phyloP scores from a whole-genome alignment of 2,797 vertebrate species.

The Bradypus variegatus region DNA sequence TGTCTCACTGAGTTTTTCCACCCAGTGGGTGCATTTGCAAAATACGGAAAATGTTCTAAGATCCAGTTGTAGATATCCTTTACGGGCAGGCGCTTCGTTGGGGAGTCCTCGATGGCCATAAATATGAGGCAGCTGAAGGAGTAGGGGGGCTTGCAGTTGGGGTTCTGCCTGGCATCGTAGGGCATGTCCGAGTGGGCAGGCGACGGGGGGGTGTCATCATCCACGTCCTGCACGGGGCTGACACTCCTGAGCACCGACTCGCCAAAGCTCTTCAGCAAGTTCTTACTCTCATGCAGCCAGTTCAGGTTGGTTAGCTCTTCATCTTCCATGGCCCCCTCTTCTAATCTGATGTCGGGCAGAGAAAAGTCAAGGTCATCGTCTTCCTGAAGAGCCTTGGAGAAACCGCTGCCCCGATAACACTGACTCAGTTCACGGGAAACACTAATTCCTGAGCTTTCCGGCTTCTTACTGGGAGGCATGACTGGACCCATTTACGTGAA shows the following conservation, averaged over 20 bases:
- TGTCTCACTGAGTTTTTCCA: constrained; percentile 99
- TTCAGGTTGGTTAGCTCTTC: constrained; percentile 91
- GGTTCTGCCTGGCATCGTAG: constrained; percentile 89
- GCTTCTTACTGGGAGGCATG: constrained; percentile 99
- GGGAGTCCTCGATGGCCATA: constrained; percentile 97
- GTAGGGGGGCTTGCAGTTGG: constrained; percentile 94
- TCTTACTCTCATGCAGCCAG: constrained; percentile 90
- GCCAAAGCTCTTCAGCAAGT: constrained; percentile 89
- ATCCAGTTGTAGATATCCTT: constrained; percentile 99
- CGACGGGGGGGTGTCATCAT: constrained; percentile 83
- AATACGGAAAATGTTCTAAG: constrained; percentile 98
- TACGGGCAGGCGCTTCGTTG: constrained; percentile 92
- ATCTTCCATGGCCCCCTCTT: constrained; percentile 85
- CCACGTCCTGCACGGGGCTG: constrained; percentile 83
- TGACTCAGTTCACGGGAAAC: constrained; percentile 89
- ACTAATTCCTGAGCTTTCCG: constrained; percentile 93
- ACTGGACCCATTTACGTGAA: constrained; percentile 97
- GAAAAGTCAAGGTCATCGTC: constrained; percentile 85
- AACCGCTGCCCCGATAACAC: constrained; percentile 80
- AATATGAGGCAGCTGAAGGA: constrained; percentile 99
- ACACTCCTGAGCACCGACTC: constrained; percentile 86
- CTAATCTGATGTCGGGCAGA: constrained; percentile 78
- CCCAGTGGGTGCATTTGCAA: constrained; percentile 95
- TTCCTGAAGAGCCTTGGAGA: constrained; percentile 82
- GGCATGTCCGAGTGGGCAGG: constrained; percentile 88